Percentiles rank a stretch among this genome's conserved stretches.
Evolutionary conservation across 1,140 invertebrate species (phyloP).

Genomic region (Lithobius niger): DNA sequence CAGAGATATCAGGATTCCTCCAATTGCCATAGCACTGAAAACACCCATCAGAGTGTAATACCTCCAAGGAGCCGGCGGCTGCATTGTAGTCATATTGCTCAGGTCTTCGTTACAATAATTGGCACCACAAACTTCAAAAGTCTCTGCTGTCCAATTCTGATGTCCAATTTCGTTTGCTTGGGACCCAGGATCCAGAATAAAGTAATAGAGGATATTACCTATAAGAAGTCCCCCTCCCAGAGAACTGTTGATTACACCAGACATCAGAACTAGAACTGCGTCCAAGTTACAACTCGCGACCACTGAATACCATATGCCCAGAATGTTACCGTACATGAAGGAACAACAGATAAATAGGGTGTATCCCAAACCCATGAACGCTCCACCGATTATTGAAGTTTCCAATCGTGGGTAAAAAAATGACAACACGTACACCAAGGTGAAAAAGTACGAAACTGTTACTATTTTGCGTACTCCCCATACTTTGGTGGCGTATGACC

Average conservation of each 20-base stretch:
- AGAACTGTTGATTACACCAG: background rate
- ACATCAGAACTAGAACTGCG: background rate
- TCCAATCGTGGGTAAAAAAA: too few species aligned
- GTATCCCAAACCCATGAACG: background rate
- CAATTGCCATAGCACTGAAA: background rate
- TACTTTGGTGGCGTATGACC: too few species aligned
- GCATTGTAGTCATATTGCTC: background rate
- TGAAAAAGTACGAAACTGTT: too few species aligned
- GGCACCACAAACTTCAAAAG: background rate
- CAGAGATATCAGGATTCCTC: background rate
- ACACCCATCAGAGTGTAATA: background rate
- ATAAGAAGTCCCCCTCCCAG: background rate
- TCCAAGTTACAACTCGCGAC: background rate
- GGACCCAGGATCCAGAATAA: background rate
- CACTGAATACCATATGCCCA: background rate
- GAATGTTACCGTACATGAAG: background rate
- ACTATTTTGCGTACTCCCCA: too few species aligned
- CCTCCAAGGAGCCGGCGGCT: background rate
- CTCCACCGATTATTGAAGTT: too few species aligned
- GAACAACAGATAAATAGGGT: background rate
- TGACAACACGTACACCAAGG: too few species aligned
- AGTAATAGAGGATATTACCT: background rate
- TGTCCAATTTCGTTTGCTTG: background rate
- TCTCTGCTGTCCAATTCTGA: background rate
- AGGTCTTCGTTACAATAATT: background rate